phyloP scores from a whole-genome alignment of 2,113 vertebrate genomes.

The Bubo blakistoni region DNA sequence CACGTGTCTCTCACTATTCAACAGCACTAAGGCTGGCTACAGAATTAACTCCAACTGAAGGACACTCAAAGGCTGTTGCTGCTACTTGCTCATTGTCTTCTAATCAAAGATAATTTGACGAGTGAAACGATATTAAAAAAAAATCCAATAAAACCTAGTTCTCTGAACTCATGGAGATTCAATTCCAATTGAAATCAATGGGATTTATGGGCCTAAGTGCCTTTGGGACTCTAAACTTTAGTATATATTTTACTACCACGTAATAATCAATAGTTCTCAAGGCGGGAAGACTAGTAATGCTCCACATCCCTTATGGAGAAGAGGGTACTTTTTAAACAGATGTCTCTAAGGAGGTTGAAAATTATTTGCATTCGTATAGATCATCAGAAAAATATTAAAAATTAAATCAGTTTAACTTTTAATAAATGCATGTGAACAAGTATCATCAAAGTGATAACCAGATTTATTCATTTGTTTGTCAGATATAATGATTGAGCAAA shows the following conservation, averaged over 20 bases:
- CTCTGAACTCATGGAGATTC: neutral
- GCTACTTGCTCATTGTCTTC: neutral
- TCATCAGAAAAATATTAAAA: neutral
- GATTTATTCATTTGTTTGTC: neutral
- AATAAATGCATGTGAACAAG: neutral
- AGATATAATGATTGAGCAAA: neutral
- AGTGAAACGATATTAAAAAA: neutral
- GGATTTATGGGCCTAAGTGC: neutral
- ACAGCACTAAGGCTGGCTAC: neutral
- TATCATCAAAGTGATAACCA: neutral
- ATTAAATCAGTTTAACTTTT: neutral
- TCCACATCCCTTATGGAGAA: neutral
- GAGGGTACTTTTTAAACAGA: neutral
- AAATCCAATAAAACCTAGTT: neutral
- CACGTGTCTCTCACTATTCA: neutral
- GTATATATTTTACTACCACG: neutral
- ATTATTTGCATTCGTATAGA: neutral
- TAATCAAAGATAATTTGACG: neutral
- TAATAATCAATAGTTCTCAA: constrained; percentile 17
- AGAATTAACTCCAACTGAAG: neutral
- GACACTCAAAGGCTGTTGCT: neutral
- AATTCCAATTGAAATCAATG: constrained; percentile 25
- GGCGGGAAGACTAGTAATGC: neutral
- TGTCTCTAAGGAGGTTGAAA: neutral
- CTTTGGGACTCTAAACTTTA: neutral